Base-by-base conservation (phyloP, 2,797 vertebrate species). In the Serranus cabrilla region DNA sequence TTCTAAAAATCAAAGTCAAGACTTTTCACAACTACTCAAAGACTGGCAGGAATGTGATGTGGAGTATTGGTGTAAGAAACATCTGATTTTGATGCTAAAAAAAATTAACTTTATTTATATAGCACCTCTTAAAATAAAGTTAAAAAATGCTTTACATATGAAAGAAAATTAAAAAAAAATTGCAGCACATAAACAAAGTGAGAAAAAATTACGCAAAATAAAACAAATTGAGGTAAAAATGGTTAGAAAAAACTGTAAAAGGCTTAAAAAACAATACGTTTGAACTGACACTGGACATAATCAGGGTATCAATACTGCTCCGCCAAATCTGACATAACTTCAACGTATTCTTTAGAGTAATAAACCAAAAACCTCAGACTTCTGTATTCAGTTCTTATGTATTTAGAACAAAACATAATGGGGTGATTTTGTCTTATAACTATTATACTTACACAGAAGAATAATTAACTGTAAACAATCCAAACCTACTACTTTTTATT, bases 261-360 rank as follows among this genome's bases (percentile, higher is more conserved):
- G 13, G 40, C 40, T 16, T 18, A 2, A 18, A 52, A 51, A 16
- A 2, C 3, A 25, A 16, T 49, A 5, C 21, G 49, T 51, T 52
- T 51, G 21, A 23, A 23, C 12, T 51, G 14, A 51, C 21, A 52
- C 5, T 14, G 9, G 9, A 39, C 45, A 51, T 47, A n/a, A n/a
- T n/a, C n/a, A n/a, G n/a, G n/a, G 69, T 63, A 73, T 62, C 47
- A 63, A 50, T 17, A 20, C n/a, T 46, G 20, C 43, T 50, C 18
- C 51, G 17, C 34, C 46, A 74, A 37, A 45, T 52, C 49, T 46
- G 10, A 1, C 27, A 5, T 11, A 25, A 18, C 37, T 47, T 39
- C 21, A 46, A 67, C 42, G 12, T 18, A 5, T 25, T 1, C 31
- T 64, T 57, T 31, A 34, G 2, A n/a, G 43, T 11, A 12, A 47